phyloP scores from a whole-genome alignment of 2,888 invertebrate species.

The Temnothorax ravouxi region DNA sequence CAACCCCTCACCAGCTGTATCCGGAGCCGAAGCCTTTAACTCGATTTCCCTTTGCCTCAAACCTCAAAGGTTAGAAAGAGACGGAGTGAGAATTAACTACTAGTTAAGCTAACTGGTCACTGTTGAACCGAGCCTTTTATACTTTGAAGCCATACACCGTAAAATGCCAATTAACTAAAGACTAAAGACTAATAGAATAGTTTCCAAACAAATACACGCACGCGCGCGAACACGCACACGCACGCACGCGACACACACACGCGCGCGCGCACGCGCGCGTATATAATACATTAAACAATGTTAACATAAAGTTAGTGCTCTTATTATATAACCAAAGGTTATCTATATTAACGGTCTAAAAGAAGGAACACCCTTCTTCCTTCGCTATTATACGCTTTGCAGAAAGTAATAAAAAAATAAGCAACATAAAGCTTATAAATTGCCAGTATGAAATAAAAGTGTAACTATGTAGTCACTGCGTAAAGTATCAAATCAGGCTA shows the following conservation, averaged over 20 bases:
- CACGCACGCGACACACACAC: too few relatives aligned
- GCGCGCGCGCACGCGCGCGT: background rate
- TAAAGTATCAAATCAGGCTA: slow-evolving; percentile 55
- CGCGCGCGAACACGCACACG: too few relatives aligned
- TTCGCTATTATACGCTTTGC: slow-evolving; percentile 66
- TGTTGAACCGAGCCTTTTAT: too few relatives aligned
- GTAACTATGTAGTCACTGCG: slow-evolving; percentile 65
- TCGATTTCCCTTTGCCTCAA: too few relatives aligned
- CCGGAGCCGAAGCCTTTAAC: too few relatives aligned
- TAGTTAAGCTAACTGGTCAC: too few relatives aligned
- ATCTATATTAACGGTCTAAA: slow-evolving; percentile 76
- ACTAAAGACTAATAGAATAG: slow-evolving; percentile 83
- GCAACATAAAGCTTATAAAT: slow-evolving; percentile 71
- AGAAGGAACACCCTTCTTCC: slow-evolving; percentile 62
- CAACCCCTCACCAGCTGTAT: too few relatives aligned
- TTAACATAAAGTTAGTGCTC: slow-evolving; percentile 71
- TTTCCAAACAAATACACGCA: slow-evolving; percentile 63
- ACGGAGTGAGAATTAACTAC: too few relatives aligned
- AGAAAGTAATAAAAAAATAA: slow-evolving; percentile 58
- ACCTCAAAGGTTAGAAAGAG: too few relatives aligned
- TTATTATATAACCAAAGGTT: slow-evolving; percentile 81
- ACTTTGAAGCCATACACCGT: slow-evolving; percentile 80
- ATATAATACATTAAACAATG: slow-evolving; percentile 75
- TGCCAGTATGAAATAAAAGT: slow-evolving; percentile 72
- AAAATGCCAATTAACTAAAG: slow-evolving; percentile 85